phyloP scores from a whole-genome alignment of 2,888 invertebrate species.

The Odontocerum albicorne region DNA sequence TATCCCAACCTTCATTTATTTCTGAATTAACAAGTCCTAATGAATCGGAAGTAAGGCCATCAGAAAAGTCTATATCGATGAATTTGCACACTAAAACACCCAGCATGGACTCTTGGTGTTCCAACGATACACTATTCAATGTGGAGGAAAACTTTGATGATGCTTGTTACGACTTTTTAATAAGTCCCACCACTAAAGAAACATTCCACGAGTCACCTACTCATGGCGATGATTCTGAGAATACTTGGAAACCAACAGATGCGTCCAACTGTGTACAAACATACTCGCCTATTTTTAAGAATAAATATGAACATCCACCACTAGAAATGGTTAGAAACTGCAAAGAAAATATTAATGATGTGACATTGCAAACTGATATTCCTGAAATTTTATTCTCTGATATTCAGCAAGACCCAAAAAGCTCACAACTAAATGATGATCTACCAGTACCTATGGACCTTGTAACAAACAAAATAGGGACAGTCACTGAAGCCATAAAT shows the following conservation, averaged over 20 bases:
- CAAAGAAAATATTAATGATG: conserved; percentile 7
- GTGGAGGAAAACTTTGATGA: conserved; percentile 62
- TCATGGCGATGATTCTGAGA: background rate
- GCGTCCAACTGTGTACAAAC: background rate
- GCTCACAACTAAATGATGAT: conserved; percentile 4
- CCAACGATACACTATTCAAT: conserved; percentile 65
- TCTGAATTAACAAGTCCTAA: conserved; percentile 55
- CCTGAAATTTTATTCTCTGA: conserved; percentile 5
- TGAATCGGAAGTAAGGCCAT: conserved; percentile 44
- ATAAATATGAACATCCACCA: background rate
- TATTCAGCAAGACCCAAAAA: conserved; percentile 6
- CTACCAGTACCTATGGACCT: conserved; percentile 41
- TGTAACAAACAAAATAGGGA: conserved; percentile 48
- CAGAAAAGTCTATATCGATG: conserved; percentile 29
- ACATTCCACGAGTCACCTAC: background rate
- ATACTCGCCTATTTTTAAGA: background rate
- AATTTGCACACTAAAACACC: conserved; percentile 51
- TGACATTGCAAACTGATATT: conserved; percentile 3
- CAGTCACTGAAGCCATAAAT: conserved; percentile 7
- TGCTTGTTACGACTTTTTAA: conserved; percentile 27
- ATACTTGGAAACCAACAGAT: conserved; percentile 7
- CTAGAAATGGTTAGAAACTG: conserved; percentile 31
- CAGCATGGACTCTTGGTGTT: conserved; percentile 66
- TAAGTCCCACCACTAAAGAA: conserved; percentile 13
- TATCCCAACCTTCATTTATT: conserved; percentile 54